These are phyloP conservation scores for Periophthalmus modestus DNA, from an alignment of 2,113 vertebrate genomes.

Conservation along the genomic window DNA sequence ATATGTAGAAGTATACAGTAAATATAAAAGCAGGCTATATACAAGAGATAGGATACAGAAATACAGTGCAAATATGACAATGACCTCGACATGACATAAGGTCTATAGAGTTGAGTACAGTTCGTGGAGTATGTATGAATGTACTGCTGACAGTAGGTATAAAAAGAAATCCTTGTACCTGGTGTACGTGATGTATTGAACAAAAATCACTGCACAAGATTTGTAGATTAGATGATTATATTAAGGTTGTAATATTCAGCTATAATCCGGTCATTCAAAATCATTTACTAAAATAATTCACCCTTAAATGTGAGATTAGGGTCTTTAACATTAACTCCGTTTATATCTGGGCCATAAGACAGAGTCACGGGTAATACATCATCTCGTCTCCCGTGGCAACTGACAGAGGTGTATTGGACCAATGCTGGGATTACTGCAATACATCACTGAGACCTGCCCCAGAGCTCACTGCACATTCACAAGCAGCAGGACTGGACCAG, in stretches of 20 bases:
- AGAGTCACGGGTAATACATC: constrained; percentile 61
- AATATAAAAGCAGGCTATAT: too few relatives aligned
- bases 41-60: too few relatives aligned
- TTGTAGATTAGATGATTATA: background rate
- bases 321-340: constrained; percentile 46
- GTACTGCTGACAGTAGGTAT: background rate
- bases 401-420: constrained; percentile 54
- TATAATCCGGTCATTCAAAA: background rate
- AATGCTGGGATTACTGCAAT: constrained; percentile 56
- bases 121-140: background rate
- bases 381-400: constrained; percentile 70
- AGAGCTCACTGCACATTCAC: constrained; percentile 57
- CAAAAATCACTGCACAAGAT: background rate
- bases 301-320: constrained; percentile 8
- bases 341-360: constrained; percentile 43
- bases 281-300: constrained; percentile 17
- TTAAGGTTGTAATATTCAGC: background rate
- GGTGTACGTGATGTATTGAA: background rate
- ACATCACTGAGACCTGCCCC: constrained; percentile 64
- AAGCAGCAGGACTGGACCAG: constrained; percentile 31
- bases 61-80: too few relatives aligned
- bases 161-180: background rate
- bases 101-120: background rate
- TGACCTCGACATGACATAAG: too few relatives aligned
- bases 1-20: too few relatives aligned